A percentile compares a stretch with the other conserved stretches of the same genome.
These are phyloP conservation scores for Vulpes lagopus DNA, from an alignment of 2,113 vertebrate genomes.

Conservation along the genomic window DNA sequence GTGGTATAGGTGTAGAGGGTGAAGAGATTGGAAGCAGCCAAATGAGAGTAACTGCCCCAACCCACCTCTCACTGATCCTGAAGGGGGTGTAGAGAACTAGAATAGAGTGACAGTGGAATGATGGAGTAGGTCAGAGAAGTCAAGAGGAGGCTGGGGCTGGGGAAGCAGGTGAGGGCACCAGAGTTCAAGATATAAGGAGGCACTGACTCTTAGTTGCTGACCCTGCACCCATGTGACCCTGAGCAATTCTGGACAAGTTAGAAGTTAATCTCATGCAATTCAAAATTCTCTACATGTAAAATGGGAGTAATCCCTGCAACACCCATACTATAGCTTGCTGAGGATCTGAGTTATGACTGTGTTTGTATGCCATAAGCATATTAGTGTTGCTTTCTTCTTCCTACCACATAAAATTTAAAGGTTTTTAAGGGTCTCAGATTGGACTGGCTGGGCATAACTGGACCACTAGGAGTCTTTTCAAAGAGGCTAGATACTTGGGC, in stretches of 20 bases:
- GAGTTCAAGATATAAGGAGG: not conserved
- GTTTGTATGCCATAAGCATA: not conserved
- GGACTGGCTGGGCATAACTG: not conserved
- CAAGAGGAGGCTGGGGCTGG: not conserved
- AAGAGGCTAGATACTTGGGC: not conserved
- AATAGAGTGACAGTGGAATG: not conserved
- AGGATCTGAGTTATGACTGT: not conserved
- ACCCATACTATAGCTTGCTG: not conserved
- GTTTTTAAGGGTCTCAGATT: not conserved
- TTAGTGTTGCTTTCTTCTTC: not conserved
- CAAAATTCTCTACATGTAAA: not conserved
- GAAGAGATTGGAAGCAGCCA: not conserved
- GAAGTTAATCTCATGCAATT: not conserved
- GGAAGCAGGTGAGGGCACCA: not conserved
- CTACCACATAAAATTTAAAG: not conserved
- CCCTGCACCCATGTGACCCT: not conserved
- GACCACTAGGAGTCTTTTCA: not conserved
- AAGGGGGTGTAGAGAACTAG: not conserved
- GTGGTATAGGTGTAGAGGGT: not conserved
- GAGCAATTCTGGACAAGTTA: not conserved
- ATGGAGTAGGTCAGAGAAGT: not conserved
- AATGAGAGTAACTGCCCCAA: not conserved
- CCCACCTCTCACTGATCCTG: not conserved
- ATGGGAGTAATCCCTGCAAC: not conserved
- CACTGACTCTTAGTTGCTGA: not conserved